Percentiles rank a stretch among this genome's conserved stretches.
Evolutionary conservation across 2,113 vertebrate genomes (phyloP).

Genomic region (Eulemur macaco): DNA sequence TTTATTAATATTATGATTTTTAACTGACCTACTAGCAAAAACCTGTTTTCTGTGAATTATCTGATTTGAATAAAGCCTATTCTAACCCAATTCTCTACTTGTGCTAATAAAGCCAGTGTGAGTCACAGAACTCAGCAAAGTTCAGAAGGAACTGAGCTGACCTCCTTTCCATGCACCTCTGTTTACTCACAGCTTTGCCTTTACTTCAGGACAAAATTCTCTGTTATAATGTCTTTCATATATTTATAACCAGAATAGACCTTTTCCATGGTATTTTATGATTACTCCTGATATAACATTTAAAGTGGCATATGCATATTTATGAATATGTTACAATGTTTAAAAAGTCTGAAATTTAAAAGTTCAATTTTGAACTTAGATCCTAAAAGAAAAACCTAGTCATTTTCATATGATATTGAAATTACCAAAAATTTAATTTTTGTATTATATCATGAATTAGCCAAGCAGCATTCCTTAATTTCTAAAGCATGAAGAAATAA

Average conservation of each 20-base stretch:
- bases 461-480: not conserved
- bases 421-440: not conserved
- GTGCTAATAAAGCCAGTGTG: slow-evolving; percentile 17
- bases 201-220: not conserved
- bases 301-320: not conserved
- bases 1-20: slow-evolving; percentile 19
- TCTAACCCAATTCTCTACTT: slow-evolving; percentile 11
- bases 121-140: not conserved
- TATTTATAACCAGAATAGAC: slow-evolving; percentile 20
- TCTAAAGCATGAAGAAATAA: not conserved
- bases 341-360: not conserved
- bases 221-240: not conserved
- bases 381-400: not conserved
- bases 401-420: not conserved
- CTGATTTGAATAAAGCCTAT: slow-evolving; percentile 11
- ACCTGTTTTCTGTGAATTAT: not conserved
- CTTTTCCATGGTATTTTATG: not conserved
- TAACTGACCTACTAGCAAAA: slow-evolving; percentile 1
- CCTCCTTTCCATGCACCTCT: not conserved
- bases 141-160: not conserved
- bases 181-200: not conserved
- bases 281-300: not conserved
- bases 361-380: not conserved
- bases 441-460: not conserved
- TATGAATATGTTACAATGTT: not conserved